phyloP scores from a whole-genome alignment of 2,888 invertebrate genomes.

The Smittia sp. region DNA sequence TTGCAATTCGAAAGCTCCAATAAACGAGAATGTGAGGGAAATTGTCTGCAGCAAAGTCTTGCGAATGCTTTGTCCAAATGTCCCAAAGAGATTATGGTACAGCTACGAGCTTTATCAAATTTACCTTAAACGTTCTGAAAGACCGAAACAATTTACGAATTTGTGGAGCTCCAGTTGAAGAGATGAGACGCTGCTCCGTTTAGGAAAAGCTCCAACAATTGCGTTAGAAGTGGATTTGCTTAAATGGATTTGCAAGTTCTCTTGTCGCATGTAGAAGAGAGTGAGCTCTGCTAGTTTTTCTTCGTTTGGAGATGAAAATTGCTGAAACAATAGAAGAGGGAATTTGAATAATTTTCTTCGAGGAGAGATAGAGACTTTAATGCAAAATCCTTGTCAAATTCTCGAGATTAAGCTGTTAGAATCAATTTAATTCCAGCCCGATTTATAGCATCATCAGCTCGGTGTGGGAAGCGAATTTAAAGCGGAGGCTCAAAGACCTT shows the following conservation, averaged over 20 bases:
- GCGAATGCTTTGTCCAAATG: too few relatives aligned
- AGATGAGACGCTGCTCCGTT: background rate
- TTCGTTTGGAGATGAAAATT: background rate
- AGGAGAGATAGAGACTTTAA: background rate
- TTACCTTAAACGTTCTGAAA: background rate
- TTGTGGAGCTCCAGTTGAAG: background rate
- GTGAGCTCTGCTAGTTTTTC: background rate
- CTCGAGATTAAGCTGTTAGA: background rate
- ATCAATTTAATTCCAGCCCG: constrained; percentile 14
- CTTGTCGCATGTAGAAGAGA: background rate
- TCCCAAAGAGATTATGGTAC: too few relatives aligned
- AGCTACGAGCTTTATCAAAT: background rate
- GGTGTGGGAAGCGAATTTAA: background rate
- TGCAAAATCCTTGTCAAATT: constrained; percentile 27
- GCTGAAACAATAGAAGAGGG: constrained; percentile 32
- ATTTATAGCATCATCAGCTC: constrained; percentile 6
- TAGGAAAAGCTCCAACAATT: background rate
- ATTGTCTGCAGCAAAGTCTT: too few relatives aligned
- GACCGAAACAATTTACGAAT: background rate
- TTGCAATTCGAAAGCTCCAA: too few relatives aligned
- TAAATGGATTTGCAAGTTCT: constrained; percentile 30
- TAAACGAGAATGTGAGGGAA: too few relatives aligned
- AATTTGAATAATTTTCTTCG: constrained; percentile 16
- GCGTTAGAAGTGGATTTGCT: constrained; percentile 12
- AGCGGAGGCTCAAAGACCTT: background rate